Percentiles rank a stretch among this genome's conserved stretches.
These are phyloP conservation scores for Drosophila multiciliata DNA, from an alignment of 2,888 invertebrate species.

Conservation along the genomic window DNA sequence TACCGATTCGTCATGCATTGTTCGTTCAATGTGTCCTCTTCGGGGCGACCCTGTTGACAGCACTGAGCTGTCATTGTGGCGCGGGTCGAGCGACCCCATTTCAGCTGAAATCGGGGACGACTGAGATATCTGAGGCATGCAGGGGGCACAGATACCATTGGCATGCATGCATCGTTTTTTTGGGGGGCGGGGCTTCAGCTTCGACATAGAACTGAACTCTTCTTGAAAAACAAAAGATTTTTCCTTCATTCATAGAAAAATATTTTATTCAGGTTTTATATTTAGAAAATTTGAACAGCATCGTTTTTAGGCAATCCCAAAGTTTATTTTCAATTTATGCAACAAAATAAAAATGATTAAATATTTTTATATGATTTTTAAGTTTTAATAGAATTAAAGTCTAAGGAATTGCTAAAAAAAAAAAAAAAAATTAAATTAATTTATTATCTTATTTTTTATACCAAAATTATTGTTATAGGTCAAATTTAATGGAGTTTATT, in stretches of 20 bases:
- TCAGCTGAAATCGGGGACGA: slow-evolving; percentile 7
- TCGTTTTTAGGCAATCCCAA: background rate
- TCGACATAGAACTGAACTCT: background rate
- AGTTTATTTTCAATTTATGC: background rate
- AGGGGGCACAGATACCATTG: slow-evolving; percentile 46
- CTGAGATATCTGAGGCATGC: slow-evolving; percentile 50
- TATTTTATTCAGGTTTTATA: background rate
- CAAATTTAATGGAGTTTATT: background rate
- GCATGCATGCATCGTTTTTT: slow-evolving; percentile 45
- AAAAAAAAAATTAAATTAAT: background rate
- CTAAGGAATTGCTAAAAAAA: background rate
- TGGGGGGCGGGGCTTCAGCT: slow-evolving; percentile 29
- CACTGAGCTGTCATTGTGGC: slow-evolving; percentile 53
- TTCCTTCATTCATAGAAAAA: background rate
- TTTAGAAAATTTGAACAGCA: background rate
- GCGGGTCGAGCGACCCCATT: slow-evolving; percentile 39
- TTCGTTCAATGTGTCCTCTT: slow-evolving; percentile 73
- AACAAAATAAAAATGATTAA: background rate
- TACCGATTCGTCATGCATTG: slow-evolving; percentile 84
- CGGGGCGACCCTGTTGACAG: slow-evolving; percentile 58
- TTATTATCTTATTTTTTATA: background rate
- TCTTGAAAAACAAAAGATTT: background rate
- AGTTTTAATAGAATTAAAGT: background rate
- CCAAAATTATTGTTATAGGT: background rate
- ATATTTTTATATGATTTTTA: background rate